Evolutionary conservation across 2,797 vertebrate species (phyloP).

Genomic region (Denticeps clupeoides): DNA sequence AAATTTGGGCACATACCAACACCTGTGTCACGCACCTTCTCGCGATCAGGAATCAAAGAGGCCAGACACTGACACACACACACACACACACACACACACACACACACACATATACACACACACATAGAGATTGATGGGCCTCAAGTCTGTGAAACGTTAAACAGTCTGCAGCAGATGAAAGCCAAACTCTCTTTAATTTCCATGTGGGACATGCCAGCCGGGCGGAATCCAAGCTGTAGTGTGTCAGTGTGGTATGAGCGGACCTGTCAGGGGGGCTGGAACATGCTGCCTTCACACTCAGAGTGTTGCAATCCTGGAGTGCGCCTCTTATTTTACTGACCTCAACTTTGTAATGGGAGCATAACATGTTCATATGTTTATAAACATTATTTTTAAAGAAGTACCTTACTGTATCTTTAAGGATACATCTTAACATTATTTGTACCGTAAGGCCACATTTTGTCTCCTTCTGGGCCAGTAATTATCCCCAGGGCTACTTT

Average conservation of each 20-base stretch:
- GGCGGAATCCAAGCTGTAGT: slow-evolving; percentile 5
- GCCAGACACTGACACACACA: not conserved
- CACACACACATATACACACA: not conserved
- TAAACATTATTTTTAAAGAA: too few species aligned
- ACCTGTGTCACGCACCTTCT: not conserved
- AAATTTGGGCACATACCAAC: not conserved
- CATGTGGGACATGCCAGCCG: not conserved
- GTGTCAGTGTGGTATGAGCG: slow-evolving; percentile 2
- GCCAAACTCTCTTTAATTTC: slow-evolving; percentile 7
- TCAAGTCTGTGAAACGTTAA: slow-evolving; percentile 18
- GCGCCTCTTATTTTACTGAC: slow-evolving; percentile 10
- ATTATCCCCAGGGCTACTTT: too few species aligned
- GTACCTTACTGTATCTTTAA: too few species aligned
- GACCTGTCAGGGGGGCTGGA: too few species aligned
- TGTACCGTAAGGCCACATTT: too few species aligned
- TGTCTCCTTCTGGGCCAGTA: too few species aligned
- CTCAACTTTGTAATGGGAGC: too few species aligned
- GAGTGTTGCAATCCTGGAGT: not conserved
- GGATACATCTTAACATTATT: too few species aligned
- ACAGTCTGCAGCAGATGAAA: slow-evolving; percentile 10
- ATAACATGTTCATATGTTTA: too few species aligned
- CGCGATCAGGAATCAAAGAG: not conserved
- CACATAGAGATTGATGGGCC: slow-evolving; percentile 21
- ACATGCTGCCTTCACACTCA: not conserved
- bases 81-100: not conserved